Conservation (phyloP, 1,140 invertebrate species). For the silkworm (Bombyx mori) region ASM3026992v2 NC_085119.1:6786001-6786500, state of each 20-base stretch:
- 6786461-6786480: no score
- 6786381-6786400: constrained; percentile 69
- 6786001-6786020: constrained; percentile 68
- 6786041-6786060: constrained; percentile 50
- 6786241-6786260: constrained; percentile 6
- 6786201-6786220: constrained; percentile 18
- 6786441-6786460: constrained; percentile 27
- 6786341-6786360: constrained; percentile 49
- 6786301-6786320: constrained; percentile 42
- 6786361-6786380: constrained; percentile 69
- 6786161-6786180: constrained; percentile 1
- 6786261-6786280: neutral
- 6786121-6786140: neutral
- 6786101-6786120: constrained; percentile 24
- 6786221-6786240: constrained; percentile 22
- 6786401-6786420: constrained; percentile 70
- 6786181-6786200: constrained; percentile 6
- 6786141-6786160: no score
- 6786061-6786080: constrained; percentile 59
- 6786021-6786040: constrained; percentile 70
- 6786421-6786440: constrained; percentile 71
- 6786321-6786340: constrained; percentile 27
- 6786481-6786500: no score
- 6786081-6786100: constrained; percentile 40
- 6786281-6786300: constrained; percentile 7